Base-by-base conservation (phyloP, 2,797 vertebrate genomes). In the Trachurus trachurus region DNA sequence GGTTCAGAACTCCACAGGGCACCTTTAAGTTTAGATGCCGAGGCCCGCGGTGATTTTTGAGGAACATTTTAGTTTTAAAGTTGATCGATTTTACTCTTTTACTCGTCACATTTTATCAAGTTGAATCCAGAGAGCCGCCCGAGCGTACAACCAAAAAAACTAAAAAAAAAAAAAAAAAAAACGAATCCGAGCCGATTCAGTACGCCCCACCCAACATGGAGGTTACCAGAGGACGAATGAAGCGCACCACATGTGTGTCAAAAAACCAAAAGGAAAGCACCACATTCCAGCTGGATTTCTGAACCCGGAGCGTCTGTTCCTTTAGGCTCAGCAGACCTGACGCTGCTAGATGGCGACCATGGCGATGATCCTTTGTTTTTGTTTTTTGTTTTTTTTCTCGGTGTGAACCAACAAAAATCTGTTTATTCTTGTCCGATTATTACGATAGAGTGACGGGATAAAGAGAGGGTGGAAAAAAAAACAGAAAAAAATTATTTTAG, bases 401-500 rank as follows among this genome's bases (percentile, higher is more conserved):
- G 76, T 85, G 74, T 84, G 82, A 91, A 88, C 66, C 87, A 90
- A 89, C 82, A 87, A 76, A 80, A 85, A 88, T 67, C 76, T 52
- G 85, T 93, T 88, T 83, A 80, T 92, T 90, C 87, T 89, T 85
- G 87, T 92, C 87, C 76, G 88, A 88, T 87, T 80, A 82, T 90
- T 74, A 78, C 8, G 56, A 86, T 76, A 74, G 80, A 82, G 81
- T 54, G 84, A 78, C 58, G 74, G 77, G 76, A 66, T 65, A 37
- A 73, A 75, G 74, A 84, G 77, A 63, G 39, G 74, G 29, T 4
- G 13, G 31, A 64, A 69, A 58, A 64, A 81, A 80, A 80, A 57
- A 12, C 40, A 87, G 91, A 91, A 87, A 84, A 87, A 84, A 88
- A 80, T 84, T 94, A 90, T 89, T 94, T 95, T 94, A 95, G 94